Evolutionary conservation across 1,140 invertebrate species (phyloP), one percentile per base, ranked within the genome.

Genomic region (Brachionus manjavacas): DNA sequence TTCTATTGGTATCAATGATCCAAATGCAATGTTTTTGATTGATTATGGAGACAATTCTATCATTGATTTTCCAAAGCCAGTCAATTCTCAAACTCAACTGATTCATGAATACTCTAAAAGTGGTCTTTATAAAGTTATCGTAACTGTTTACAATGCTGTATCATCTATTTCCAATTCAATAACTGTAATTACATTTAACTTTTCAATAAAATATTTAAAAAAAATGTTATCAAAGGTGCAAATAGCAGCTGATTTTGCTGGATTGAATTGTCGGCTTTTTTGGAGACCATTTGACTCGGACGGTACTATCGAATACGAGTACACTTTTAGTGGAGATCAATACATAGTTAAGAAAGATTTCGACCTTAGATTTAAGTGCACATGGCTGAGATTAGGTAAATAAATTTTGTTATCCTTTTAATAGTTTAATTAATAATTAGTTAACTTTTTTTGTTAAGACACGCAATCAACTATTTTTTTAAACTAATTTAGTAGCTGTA

Each of bases 331-430:
- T 4, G n/a, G 20, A 23, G 43, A 64, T n/a, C 20, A 16, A 31
- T 80, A 31, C 52, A 12, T 52, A 31, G 16, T 80, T n/a, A 55
- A 64, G 55, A n/a, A 80, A 12, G 76, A 80, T 7, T 60, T 55
- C 16, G 76, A 80, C 52, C 41, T 80, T 12, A 49, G 76, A 52
- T 52, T 80, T 41, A 43, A 60, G 14, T 80, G 76, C 1, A 16
- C 76, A 20, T 80, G 76, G 76, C 49, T 64, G 14, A 80, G 76
- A 80, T 31, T 64, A 20, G 76, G 76, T 80, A 72, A 68, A 31
- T n/a, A n/a, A n/a, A n/a, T n/a, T n/a, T n/a, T n/a, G n/a, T n/a
- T n/a, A n/a, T n/a, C n/a, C n/a, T n/a, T n/a, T n/a, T n/a, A n/a
- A n/a, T 64, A 64, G 7, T 0, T 68, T 46, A 46, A 46, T 46